Conservation (phyloP, 2,888 invertebrate genomes). For the Cistogaster globosa region DNA sequence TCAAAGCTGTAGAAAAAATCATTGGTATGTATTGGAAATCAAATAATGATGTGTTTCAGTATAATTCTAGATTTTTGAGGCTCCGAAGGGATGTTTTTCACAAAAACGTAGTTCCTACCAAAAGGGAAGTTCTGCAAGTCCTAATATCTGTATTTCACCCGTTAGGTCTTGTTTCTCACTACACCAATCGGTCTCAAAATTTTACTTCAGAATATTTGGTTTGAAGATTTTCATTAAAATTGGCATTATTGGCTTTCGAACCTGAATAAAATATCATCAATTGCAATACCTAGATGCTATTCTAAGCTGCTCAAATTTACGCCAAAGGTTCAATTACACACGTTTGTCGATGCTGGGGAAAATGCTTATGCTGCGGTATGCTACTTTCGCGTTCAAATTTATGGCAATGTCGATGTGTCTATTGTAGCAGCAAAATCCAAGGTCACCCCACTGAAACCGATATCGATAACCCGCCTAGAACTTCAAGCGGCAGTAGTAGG, state of each 20-base stretch:
- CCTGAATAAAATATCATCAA: constrained; percentile 15
- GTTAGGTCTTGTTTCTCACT: too few species aligned
- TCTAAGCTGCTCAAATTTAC: constrained; percentile 12
- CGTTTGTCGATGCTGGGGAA: constrained; percentile 45
- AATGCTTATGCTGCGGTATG: too few species aligned
- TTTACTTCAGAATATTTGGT: neutral
- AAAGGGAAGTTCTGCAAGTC: too few species aligned
- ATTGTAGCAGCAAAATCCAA: constrained; percentile 17
- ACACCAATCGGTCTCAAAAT: too few species aligned
- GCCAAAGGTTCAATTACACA: constrained; percentile 11
- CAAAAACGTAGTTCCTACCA: too few species aligned
- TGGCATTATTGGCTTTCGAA: constrained; percentile 29
- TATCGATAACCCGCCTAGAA: constrained; percentile 29
- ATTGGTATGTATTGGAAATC: too few species aligned
- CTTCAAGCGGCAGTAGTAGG: constrained; percentile 19
- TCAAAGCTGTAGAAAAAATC: neutral
- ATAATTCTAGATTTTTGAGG: too few species aligned
- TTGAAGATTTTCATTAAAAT: neutral
- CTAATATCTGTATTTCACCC: too few species aligned
- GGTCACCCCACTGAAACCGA: constrained; percentile 21
- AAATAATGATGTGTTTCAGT: too few species aligned
- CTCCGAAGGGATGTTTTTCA: too few species aligned
- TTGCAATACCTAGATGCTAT: constrained; percentile 41
- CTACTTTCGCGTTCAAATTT: neutral
- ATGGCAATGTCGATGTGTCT: neutral